Conservation (phyloP, 2,797 vertebrate genomes). For the Sebastes oblongus region DNA sequence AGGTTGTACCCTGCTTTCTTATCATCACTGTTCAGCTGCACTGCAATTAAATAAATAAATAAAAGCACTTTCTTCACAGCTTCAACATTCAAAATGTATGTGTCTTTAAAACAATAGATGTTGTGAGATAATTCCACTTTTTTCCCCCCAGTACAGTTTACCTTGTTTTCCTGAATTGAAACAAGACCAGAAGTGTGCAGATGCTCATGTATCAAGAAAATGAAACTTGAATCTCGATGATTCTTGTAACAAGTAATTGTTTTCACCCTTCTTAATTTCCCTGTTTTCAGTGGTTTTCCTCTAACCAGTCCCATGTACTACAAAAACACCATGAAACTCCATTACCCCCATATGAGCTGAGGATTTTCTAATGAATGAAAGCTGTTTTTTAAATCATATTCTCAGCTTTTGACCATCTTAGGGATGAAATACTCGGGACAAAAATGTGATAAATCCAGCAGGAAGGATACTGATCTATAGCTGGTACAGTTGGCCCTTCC, state of each 20-base stretch:
- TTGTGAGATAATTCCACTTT: neutral
- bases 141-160: neutral
- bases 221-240: neutral
- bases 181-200: neutral
- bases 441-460: neutral
- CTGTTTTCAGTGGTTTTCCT: neutral
- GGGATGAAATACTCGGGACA: neutral
- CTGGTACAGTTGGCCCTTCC: neutral
- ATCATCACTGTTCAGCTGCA: neutral
- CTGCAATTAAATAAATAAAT: neutral
- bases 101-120: neutral
- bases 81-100: neutral
- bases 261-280: neutral
- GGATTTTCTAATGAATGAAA: neutral
- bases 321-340: neutral
- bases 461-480: neutral
- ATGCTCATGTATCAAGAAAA: neutral
- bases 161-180: neutral
- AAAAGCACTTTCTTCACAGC: neutral
- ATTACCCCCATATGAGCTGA: neutral
- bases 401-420: neutral
- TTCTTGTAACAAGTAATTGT: neutral
- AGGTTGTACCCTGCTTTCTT: neutral
- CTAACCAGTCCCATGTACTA: neutral
- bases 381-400: constrained; percentile 15